phyloP scores from a whole-genome alignment of 2,888 invertebrate species.

The Zootermopsis nevadensis region DNA sequence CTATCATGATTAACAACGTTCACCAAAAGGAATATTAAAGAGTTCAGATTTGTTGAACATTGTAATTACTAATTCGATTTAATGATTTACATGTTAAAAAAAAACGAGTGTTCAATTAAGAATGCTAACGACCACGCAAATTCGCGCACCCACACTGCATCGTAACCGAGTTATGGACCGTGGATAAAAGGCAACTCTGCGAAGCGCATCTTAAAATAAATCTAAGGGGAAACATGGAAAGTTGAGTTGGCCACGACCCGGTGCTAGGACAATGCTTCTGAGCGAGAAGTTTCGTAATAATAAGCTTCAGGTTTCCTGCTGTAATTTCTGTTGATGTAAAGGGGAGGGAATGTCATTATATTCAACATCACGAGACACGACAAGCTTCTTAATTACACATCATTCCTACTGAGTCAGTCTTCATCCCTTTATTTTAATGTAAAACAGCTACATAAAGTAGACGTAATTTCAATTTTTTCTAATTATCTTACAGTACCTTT shows the following conservation, averaged over 20 bases:
- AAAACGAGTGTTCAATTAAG: no score
- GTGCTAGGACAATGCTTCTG: no score
- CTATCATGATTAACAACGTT: no score
- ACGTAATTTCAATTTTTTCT: neutral
- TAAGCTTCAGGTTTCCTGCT: slow-evolving; percentile 11
- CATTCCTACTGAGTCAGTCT: neutral
- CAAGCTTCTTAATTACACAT: neutral
- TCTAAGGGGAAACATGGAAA: neutral
- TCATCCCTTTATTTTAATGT: neutral
- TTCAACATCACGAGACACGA: neutral
- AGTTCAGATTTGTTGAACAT: no score
- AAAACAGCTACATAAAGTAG: neutral
- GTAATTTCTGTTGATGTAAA: slow-evolving; percentile 9
- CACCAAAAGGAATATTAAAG: no score
- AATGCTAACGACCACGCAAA: no score
- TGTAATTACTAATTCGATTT: no score
- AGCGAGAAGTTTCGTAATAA: neutral
- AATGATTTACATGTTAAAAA: no score
- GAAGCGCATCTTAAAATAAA: neutral
- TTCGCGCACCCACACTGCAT: no score
- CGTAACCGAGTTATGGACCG: no score
- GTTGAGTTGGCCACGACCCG: no score
- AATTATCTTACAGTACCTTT: neutral
- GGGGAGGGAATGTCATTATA: neutral
- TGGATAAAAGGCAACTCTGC: neutral